Conservation (phyloP, 2,113 vertebrate species). For the Eidolon helvum region DNA sequence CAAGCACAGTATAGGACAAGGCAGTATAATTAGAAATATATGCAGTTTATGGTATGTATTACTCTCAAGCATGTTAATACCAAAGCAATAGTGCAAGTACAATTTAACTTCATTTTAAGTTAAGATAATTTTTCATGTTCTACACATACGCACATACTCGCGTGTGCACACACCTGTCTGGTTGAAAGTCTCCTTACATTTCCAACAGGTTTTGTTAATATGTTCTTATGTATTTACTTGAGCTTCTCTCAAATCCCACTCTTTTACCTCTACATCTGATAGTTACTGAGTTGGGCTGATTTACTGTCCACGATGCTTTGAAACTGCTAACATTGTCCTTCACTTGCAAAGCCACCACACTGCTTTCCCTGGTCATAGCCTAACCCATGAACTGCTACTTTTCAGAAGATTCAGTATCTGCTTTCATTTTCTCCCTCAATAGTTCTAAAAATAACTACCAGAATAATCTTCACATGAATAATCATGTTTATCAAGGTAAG, state of each 20-base stretch:
- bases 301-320: background rate
- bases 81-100: background rate
- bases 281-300: background rate
- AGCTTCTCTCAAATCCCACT: background rate
- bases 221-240: background rate
- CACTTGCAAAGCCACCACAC: background rate
- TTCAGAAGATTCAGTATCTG: background rate
- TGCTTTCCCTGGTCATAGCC: background rate
- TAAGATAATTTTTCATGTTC: background rate
- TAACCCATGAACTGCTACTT: background rate
- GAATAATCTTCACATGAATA: background rate
- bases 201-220: background rate
- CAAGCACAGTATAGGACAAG: conserved; percentile 46
- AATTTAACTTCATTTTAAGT: background rate
- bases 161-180: background rate
- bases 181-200: background rate
- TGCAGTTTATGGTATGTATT: background rate
- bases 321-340: background rate
- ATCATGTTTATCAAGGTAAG: background rate
- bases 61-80: background rate
- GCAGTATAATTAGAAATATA: background rate
- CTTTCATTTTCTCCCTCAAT: background rate
- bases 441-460: background rate
- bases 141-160: background rate
- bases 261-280: background rate